These are phyloP conservation scores for Protula sp. DNA, from an alignment of 2,888 invertebrate species.

Conservation along the genomic window DNA sequence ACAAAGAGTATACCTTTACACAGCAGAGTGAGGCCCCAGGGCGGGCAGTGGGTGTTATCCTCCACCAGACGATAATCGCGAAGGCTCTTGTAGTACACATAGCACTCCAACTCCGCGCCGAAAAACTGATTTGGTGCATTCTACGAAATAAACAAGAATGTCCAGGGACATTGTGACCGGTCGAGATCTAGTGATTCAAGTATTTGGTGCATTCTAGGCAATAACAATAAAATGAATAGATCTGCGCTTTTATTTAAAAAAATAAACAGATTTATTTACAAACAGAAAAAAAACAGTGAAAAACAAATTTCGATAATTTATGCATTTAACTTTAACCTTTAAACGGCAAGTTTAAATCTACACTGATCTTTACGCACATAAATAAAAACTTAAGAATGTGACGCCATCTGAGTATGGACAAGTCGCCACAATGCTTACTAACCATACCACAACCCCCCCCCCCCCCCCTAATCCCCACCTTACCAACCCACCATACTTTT, in stretches of 20 bases:
- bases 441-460: no score
- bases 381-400: no score
- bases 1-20: slow-evolving; percentile 45
- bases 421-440: no score
- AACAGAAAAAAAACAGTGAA: slow-evolving; percentile 1
- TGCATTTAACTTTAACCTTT: neutral
- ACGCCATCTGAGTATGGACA: no score
- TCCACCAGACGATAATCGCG: slow-evolving; percentile 50
- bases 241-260: neutral
- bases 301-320: neutral
- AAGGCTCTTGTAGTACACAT: slow-evolving; percentile 48
- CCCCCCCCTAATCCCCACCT: no score
- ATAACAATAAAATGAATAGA: neutral
- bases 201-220: no score
- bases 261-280: neutral
- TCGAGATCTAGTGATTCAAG: no score
- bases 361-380: no score
- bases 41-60: slow-evolving; percentile 44
- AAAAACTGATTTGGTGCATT: slow-evolving; percentile 46
- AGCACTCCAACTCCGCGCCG: slow-evolving; percentile 50
- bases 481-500: no score
- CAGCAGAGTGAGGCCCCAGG: slow-evolving; percentile 48
- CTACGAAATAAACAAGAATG: no score
- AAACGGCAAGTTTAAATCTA: no score
- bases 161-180: no score